Evolutionary conservation across 2,797 vertebrate genomes (phyloP), one percentile per base, ranked within the genome.

Genomic region (Sandelia bainsii): DNA sequence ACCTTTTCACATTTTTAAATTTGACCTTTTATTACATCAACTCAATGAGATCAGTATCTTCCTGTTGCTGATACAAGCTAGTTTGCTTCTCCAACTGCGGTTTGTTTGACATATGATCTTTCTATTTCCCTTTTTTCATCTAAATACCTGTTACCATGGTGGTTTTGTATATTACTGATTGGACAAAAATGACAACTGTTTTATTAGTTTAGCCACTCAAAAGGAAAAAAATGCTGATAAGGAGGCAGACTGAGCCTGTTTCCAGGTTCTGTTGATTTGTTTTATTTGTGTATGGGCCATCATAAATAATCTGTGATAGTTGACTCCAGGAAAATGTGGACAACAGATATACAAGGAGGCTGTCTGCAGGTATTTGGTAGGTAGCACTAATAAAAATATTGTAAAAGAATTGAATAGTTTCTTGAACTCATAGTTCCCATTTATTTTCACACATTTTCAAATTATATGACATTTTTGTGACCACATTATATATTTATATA

Each of bases 11-110:
- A 51, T 59, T 54, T 73, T 72, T 42, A 69, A 9, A 70, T 53
- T n/a, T 79, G 58, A 81, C 69, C 72, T 77, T 80, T 80, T 40
- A 58, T 69, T 46, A n/a, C 27, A 20, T 73, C 39, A 14, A 23
- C 46, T 37, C 19, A 39, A 8, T 37, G 27, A 72, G n/a, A 17
- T 25, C 16, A 19, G 56, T 3, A 2, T 51, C 27, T 25, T 54
- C 51, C 49, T 12, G 23, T 32, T 45, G n/a, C 37, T 14, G 62
- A 57, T n/a, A 75, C 16, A 52, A 56, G 56, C 57, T 27, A 52
- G 12, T 53, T 37, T 9, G 3, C 27, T 40, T 51, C 19, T 37
- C 27, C 25, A 16, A 32, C 45, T 48, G 53, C 70, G 59, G 29
- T 27, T 59, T 19, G 22, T 62, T 49, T 19, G 37, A 44, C 23